Evolutionary conservation across 2,888 invertebrate genomes (phyloP).

Genomic region (Dromius quadrimaculatus): DNA sequence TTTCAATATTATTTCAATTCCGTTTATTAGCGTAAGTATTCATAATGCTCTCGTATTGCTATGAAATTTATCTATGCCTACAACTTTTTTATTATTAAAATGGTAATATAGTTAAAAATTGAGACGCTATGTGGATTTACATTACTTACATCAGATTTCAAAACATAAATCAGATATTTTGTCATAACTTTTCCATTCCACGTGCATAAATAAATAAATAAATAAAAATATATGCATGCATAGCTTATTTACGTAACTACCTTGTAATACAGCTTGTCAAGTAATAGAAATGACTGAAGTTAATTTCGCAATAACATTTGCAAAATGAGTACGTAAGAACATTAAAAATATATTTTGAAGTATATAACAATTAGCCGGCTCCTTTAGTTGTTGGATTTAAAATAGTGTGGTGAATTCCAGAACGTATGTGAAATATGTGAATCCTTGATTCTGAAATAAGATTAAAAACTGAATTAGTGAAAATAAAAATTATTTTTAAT

Average conservation of each 20-base stretch:
- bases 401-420: not conserved
- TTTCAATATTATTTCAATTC: too few species aligned
- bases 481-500: too few species aligned
- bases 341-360: too few species aligned
- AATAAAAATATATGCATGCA: conserved; percentile 20
- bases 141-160: not conserved
- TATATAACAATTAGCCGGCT: not conserved
- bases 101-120: not conserved
- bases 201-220: conserved; percentile 22
- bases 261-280: not conserved
- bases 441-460: conserved; percentile 20
- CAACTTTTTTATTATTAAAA: too few species aligned
- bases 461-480: conserved; percentile 15
- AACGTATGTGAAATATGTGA: conserved; percentile 1
- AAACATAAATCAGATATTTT: too few species aligned
- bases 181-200: too few species aligned
- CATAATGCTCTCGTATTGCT: too few species aligned
- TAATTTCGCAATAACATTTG: conserved; percentile 6
- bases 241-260: conserved; percentile 6
- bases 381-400: not conserved
- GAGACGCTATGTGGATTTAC: not conserved
- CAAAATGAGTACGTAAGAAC: too few species aligned
- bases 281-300: conserved; percentile 4
- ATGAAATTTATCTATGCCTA: too few species aligned
- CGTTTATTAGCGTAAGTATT: too few species aligned